phyloP scores from a whole-genome alignment of 2,888 invertebrate genomes.

The Schizaphis graminum region DNA sequence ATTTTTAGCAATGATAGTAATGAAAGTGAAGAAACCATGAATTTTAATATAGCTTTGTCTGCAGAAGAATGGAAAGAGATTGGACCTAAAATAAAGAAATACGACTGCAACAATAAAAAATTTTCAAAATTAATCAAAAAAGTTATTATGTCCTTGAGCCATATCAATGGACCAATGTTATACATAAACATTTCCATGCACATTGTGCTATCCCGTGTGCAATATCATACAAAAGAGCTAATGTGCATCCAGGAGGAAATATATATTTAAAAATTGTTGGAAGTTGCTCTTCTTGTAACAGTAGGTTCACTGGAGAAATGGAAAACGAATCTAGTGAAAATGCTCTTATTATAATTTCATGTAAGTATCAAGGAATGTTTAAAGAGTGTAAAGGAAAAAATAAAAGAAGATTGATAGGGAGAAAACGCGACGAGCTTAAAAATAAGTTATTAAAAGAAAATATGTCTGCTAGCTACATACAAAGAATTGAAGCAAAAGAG shows the following conservation, averaged over 20 bases:
- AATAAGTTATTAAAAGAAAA: slow-evolving; percentile 43
- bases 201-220: not conserved
- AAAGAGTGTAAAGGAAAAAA: not conserved
- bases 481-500: slow-evolving; percentile 61
- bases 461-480: slow-evolving; percentile 41
- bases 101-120: not conserved
- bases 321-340: slow-evolving; percentile 12
- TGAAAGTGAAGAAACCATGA: not conserved
- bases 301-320: not conserved
- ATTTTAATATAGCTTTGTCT: not conserved
- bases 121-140: not conserved
- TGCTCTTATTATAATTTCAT: not conserved
- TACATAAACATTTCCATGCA: slow-evolving; percentile 1
- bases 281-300: not conserved
- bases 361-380: slow-evolving; percentile 15
- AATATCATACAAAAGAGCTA: slow-evolving; percentile 9
- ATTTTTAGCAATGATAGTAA: not conserved
- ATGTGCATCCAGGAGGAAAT: not conserved
- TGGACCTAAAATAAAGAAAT: not conserved
- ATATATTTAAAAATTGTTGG: not conserved
- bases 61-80: slow-evolving; percentile 22
- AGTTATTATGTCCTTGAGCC: not conserved
- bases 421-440: not conserved
- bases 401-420: slow-evolving; percentile 48
- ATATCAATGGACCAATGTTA: not conserved